Base-by-base conservation (phyloP, 2,888 invertebrate genomes). In the Glaucopsyche alexis region DNA sequence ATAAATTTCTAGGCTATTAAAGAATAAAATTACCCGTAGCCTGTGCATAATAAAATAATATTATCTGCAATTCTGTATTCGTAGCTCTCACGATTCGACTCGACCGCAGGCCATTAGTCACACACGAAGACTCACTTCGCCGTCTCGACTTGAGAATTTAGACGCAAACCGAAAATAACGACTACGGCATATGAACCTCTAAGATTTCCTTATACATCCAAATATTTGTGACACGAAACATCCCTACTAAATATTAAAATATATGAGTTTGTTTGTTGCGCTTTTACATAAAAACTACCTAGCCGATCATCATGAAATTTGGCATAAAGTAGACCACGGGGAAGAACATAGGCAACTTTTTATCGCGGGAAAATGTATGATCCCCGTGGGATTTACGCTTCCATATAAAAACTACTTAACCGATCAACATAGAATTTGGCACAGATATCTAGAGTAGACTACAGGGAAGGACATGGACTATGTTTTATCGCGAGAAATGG, bases 51-150 rank as follows among this genome's bases (percentile, higher is more conserved):
- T 74, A 75, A 77, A 76, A 76, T 71, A 79, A 75, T 76, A 82
- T 81, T 80, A 81, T 82, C 78, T 79, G 81, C 78, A 80, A 81
- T 80, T 82, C 81, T 81, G 81, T 80, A 83, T 79, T 82, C 79
- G 78, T 75, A 78, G 80, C 81, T 81, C 86, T 86, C 87, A 87
- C 87, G 84, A 86, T 79, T 80, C 77, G 77, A 78, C 79, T 81
- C 79, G 78, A 79, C 81, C 81, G 80, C 80, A 79, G 78, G 74
- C 81, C 81, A 86, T 87, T 85, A 87, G 84, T 87, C 84, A 86
- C 81, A 83, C 83, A 79, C 79, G 80, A 81, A 80, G 72, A 72
- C 72, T 77, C 73, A 78, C 77, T 77, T 76, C 77, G 77, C 75
- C 74, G 64, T 77, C 60, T 73, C 72, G 72, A 71, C 49, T 49